Conservation (phyloP, 2,888 invertebrate genomes). For the Stomorhina lunata region DNA sequence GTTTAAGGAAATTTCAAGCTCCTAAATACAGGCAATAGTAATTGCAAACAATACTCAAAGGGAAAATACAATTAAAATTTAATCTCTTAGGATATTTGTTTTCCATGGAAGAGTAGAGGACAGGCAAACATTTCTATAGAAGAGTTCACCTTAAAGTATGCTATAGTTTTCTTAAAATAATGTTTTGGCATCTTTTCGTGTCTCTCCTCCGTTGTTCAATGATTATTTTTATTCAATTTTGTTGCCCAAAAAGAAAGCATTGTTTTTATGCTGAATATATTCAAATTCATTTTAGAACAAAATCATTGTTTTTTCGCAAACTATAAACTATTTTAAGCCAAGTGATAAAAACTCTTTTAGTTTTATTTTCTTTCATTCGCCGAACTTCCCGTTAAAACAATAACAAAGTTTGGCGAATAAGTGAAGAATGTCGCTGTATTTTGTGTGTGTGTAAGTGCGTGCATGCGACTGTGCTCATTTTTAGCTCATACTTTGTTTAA, state of each 20-base stretch:
- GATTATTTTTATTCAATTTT: neutral
- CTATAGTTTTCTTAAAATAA: neutral
- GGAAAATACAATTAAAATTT: no score
- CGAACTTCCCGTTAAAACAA: neutral
- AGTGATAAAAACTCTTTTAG: slow-evolving; percentile 15
- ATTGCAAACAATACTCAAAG: no score
- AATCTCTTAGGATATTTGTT: no score
- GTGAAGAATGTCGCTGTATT: no score
- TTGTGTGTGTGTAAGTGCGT: neutral
- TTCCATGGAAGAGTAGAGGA: no score
- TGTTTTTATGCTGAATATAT: neutral
- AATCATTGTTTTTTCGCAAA: neutral
- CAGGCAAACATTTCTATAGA: no score
- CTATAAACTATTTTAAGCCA: neutral
- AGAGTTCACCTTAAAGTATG: neutral
- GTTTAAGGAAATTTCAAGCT: neutral
- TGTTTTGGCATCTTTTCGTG: neutral
- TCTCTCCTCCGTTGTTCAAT: neutral
- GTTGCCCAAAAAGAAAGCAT: neutral
- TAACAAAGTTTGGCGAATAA: neutral
- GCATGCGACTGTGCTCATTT: slow-evolving; percentile 30
- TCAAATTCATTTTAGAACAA: neutral
- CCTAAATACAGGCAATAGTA: neutral
- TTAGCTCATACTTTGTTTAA: slow-evolving; percentile 56
- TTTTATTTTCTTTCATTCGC: neutral